Conservation (phyloP, 2,797 vertebrate genomes). For the Bufotes viridis region DNA sequence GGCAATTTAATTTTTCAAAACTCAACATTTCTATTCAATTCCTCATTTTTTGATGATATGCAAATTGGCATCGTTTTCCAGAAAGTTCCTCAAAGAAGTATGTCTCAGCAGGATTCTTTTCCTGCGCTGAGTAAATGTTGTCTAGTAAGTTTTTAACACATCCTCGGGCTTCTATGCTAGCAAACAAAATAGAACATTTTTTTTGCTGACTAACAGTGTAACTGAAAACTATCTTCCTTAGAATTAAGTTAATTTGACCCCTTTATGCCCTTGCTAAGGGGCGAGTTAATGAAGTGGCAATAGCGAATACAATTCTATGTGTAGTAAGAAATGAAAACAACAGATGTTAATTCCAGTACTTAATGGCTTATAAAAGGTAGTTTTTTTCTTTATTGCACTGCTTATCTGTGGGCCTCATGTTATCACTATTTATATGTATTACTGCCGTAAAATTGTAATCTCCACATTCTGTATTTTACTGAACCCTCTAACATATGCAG, state of each 20-base stretch:
- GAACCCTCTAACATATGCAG: not conserved
- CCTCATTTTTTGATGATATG: not conserved
- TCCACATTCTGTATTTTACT: not conserved
- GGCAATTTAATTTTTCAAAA: not conserved
- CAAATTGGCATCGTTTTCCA: not conserved
- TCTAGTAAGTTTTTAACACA: not conserved
- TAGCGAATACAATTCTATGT: not conserved
- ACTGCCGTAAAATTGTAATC: not conserved
- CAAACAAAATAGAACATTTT: conserved; percentile 21
- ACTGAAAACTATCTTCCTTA: conserved; percentile 28
- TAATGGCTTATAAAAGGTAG: conserved; percentile 42
- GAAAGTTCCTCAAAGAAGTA: conserved; percentile 10
- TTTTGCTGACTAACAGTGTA: conserved; percentile 25
- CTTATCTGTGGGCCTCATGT: conserved; percentile 1
- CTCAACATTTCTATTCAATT: not conserved
- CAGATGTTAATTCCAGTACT: conserved; percentile 50
- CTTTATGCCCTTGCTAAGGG: conserved; percentile 11
- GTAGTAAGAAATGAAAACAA: conserved; percentile 31
- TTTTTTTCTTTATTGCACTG: conserved; percentile 13
- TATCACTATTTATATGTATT: not conserved
- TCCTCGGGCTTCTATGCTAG: not conserved
- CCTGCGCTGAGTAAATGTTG: not conserved
- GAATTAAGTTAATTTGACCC: conserved; percentile 39
- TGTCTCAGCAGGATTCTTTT: not conserved
- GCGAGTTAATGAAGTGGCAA: conserved; percentile 43